Evolutionary conservation across 2,888 invertebrate species (phyloP).

Genomic region (Brachynemurus nebulosus): DNA sequence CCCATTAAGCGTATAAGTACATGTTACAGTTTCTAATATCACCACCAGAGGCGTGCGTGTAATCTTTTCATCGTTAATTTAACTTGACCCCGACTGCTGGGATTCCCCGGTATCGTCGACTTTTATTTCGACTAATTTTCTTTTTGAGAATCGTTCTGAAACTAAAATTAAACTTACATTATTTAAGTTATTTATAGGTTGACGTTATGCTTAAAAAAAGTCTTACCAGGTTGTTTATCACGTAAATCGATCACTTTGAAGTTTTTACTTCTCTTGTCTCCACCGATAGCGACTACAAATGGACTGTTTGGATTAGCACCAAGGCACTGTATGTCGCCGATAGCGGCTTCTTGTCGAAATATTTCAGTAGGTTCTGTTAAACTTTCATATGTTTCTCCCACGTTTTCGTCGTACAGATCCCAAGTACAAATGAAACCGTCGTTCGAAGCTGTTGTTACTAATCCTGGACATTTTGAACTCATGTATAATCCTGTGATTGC

Average conservation of each 20-base stretch:
- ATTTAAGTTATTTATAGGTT: background rate
- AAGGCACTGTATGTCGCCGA: conserved; percentile 61
- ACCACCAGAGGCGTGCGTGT: too few species aligned
- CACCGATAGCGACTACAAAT: conserved; percentile 68
- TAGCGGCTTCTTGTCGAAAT: conserved; percentile 40
- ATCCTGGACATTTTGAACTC: conserved; percentile 55
- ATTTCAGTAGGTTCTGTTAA: conserved; percentile 29
- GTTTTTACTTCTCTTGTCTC: conserved; percentile 66
- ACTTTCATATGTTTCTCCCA: conserved; percentile 22
- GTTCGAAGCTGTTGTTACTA: conserved; percentile 63
- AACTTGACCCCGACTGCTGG: too few species aligned
- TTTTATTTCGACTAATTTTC: conserved; percentile 1
- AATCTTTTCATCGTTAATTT: too few species aligned
- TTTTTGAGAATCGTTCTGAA: background rate
- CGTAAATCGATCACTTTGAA: conserved; percentile 53
- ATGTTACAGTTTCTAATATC: too few species aligned
- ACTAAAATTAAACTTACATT: background rate
- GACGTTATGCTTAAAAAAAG: conserved; percentile 6
- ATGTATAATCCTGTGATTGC: conserved; percentile 74
- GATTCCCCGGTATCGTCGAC: too few species aligned
- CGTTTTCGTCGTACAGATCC: conserved; percentile 42
- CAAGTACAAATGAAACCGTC: conserved; percentile 78
- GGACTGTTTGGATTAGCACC: conserved; percentile 70
- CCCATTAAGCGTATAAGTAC: too few species aligned
- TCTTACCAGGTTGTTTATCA: conserved; percentile 40